Evolutionary conservation across 2,888 invertebrate genomes (phyloP).

Genomic region (Clostera curtula): DNA sequence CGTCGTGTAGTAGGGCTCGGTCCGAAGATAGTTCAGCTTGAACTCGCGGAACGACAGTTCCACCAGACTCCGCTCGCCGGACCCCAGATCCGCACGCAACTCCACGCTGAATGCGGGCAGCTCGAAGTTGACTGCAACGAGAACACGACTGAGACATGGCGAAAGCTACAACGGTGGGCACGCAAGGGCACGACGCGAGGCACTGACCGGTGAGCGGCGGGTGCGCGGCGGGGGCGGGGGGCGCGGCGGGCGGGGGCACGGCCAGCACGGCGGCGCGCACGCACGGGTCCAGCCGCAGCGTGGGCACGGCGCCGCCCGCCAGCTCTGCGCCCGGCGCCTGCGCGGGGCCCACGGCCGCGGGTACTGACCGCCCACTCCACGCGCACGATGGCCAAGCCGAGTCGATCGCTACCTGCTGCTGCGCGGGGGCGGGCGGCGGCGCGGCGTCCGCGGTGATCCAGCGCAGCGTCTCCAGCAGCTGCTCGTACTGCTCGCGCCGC

Average conservation of each 20-base stretch:
- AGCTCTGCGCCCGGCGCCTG: constrained; percentile 15
- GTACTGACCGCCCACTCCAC: not conserved
- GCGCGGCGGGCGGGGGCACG: constrained; percentile 37
- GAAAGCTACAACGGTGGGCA: not conserved
- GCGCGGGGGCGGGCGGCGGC: constrained; percentile 7
- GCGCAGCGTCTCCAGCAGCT: constrained; percentile 83
- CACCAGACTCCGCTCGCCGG: constrained; percentile 85
- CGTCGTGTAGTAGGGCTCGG: constrained; percentile 80
- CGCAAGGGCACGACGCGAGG: constrained; percentile 4
- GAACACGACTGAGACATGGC: not conserved
- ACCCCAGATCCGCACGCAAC: constrained; percentile 80
- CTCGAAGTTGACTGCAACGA: constrained; percentile 77
- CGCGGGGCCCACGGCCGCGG: not conserved
- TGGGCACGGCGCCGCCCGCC: constrained; percentile 53
- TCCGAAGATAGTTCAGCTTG: constrained; percentile 81
- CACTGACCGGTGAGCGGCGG: constrained; percentile 15
- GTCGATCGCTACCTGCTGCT: constrained; percentile 4
- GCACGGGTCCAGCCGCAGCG: constrained; percentile 77
- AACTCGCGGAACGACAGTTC: constrained; percentile 91
- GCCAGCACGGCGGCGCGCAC: constrained; percentile 73
- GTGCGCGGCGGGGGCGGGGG: constrained; percentile 15
- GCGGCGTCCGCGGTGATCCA: constrained; percentile 28
- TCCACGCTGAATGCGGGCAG: constrained; percentile 84
- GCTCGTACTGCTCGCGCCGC: constrained; percentile 91
- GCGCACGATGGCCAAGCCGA: not conserved